These are phyloP conservation scores for Myioborus miniatus DNA, from an alignment of 2,797 vertebrate species.

Conservation along the genomic window DNA sequence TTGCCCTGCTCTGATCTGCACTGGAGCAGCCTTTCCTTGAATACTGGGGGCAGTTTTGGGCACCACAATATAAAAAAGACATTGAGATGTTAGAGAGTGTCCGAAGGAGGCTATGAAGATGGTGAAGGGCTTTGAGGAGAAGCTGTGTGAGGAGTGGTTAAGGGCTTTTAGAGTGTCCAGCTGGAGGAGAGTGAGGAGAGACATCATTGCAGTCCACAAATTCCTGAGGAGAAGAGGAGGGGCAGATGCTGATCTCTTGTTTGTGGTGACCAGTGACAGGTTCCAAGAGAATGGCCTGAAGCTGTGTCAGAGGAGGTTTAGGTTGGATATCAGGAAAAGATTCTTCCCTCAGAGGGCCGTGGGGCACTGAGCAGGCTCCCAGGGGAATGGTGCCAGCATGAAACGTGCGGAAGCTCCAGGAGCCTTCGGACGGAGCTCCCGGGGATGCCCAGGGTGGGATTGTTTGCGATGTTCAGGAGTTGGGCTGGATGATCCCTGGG, in stretches of 20 bases:
- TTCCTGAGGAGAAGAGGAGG: background rate
- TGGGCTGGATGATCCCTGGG: background rate
- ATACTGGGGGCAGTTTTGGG: background rate
- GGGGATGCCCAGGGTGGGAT: background rate
- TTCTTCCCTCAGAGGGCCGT: background rate
- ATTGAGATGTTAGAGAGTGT: background rate
- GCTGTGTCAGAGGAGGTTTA: background rate
- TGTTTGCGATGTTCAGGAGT: background rate
- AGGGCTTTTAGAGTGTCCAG: accelerated
- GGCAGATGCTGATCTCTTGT: background rate
- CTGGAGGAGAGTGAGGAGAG: background rate
- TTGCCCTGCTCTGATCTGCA: background rate
- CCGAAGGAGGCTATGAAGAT: background rate
- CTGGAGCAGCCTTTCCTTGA: accelerated
- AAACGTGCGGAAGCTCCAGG: background rate
- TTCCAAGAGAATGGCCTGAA: background rate
- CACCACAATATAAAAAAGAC: background rate
- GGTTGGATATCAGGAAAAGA: no score
- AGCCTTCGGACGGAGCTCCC: accelerated
- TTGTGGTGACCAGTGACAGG: no score
- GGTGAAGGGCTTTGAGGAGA: background rate
- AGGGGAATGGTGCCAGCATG: background rate
- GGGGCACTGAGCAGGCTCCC: background rate
- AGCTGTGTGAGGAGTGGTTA: background rate
- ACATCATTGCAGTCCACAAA: background rate